Base-by-base conservation (phyloP, 1,140 invertebrate species). In the Drosophila dunni region DNA sequence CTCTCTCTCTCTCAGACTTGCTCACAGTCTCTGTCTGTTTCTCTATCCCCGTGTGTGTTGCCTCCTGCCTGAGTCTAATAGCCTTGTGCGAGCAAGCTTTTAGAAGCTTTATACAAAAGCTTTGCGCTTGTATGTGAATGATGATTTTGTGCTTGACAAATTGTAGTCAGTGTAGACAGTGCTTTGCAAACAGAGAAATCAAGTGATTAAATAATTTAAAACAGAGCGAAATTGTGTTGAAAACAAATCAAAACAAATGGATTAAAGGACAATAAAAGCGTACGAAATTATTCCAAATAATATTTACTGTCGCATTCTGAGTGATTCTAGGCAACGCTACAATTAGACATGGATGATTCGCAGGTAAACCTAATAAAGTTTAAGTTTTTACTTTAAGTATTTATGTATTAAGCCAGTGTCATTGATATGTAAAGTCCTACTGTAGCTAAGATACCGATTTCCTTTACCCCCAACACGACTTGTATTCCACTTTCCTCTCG, bases 341-440 rank as follows among this genome's bases (percentile, higher is more conserved):
- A 70, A 15, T 63, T 89, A 80, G 77, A 89, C 58, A 88, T 88
- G 83, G 83, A 88, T 45, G 63, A 83, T 50, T 60, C 58, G 56
- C 74, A 88, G 83, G 83, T 88, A 88, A 88, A 83, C 57, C 34
- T n/a, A 29, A n/a, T 24, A 45, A 29, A 6, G 51, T 46, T 29
- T 48, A 4, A 42, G 46, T 36, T 13, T 46, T 38, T 8, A 40
- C 38, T 2, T 40, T 40, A 40, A 40, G 38, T 4, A 11, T 4
- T 40, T 10, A 10, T 11, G 0, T 40, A 40, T 40, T 40, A 40
- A 40, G 10, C 10, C 38, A 40, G 38, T 11, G 38, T 1, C 10
- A 38, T 38, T 38, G 10, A 38, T 10, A 40, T 11, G 10, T 11
- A 4, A n/a, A n/a, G 11, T 1, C 38, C 11, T 10, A 4, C 9